A percentile compares a stretch with the other conserved stretches of the same genome.
phyloP scores from a whole-genome alignment of 2,797 vertebrate species.

The Gymnoscopelus braueri region DNA sequence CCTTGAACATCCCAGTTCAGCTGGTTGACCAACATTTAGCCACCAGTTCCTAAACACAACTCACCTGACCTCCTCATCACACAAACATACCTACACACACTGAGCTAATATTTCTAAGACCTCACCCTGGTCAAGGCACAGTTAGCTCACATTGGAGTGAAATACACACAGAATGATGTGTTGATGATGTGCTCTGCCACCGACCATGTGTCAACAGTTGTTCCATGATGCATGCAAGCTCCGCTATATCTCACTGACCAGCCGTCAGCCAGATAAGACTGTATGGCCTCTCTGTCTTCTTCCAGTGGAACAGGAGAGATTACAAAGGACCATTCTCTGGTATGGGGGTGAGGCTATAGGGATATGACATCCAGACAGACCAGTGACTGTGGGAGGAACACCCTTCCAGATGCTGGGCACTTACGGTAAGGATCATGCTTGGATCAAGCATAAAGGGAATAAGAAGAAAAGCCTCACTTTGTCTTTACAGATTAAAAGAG shows the following conservation, averaged over 20 bases:
- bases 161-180: no score
- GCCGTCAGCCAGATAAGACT: conserved; percentile 44
- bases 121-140: neutral
- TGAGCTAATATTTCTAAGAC: neutral
- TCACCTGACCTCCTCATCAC: neutral
- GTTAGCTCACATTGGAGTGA: neutral
- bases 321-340: conserved; percentile 30
- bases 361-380: conserved; percentile 33
- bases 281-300: conserved; percentile 42
- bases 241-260: conserved; percentile 23
- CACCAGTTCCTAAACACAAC: neutral
- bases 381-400: conserved; percentile 5
- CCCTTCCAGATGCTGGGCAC: no score
- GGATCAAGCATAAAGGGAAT: no score
- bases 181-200: neutral
- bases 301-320: conserved; percentile 45
- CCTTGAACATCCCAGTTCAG: no score
- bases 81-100: no score
- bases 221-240: conserved; percentile 17
- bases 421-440: no score
- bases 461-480: no score
- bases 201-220: neutral
- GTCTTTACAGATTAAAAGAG: no score
- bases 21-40: no score
- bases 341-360: conserved; percentile 10